phyloP scores from a whole-genome alignment of 53 echinoderm and acorn worm genomes.

The Actinopyga echinites region DNA sequence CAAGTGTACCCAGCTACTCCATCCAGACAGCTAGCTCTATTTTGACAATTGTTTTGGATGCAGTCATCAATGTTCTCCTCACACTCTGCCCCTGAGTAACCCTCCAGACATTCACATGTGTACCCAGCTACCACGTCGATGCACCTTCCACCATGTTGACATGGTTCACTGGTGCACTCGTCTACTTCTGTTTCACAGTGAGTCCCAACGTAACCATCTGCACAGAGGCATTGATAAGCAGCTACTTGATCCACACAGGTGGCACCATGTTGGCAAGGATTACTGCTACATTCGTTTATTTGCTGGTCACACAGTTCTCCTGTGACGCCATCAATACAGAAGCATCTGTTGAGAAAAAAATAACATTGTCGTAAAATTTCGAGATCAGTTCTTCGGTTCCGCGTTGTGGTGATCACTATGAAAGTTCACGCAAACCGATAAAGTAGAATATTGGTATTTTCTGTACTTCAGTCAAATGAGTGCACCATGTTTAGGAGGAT shows the following conservation, averaged over 20 bases:
- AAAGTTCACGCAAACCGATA: too few relatives aligned
- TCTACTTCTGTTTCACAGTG: constrained; percentile 35
- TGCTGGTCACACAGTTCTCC: constrained; percentile 50
- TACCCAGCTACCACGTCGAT: constrained; percentile 52
- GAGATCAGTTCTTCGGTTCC: too few relatives aligned
- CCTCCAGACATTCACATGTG: constrained; percentile 63
- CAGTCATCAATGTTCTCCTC: constrained; percentile 78
- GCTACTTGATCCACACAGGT: constrained; percentile 61
- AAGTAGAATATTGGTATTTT: too few relatives aligned
- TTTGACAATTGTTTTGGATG: constrained; percentile 18
- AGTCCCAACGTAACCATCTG: not conserved
- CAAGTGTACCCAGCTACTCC: constrained; percentile 59
- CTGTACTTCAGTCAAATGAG: too few relatives aligned
- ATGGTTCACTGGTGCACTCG: constrained; percentile 56
- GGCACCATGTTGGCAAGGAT: constrained; percentile 60
- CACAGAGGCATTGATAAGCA: not conserved
- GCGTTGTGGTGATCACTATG: too few relatives aligned
- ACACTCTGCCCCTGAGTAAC: constrained; percentile 64
- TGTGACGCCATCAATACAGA: constrained; percentile 52
- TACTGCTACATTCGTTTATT: constrained; percentile 31
- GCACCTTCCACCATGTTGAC: constrained; percentile 45
- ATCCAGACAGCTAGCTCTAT: constrained; percentile 69
- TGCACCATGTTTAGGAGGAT: too few relatives aligned
- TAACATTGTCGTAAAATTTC: too few relatives aligned
- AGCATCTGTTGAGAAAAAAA: constrained; percentile 22